Conservation (phyloP, 2,113 vertebrate genomes). For the human (Homo sapiens) region DNA sequence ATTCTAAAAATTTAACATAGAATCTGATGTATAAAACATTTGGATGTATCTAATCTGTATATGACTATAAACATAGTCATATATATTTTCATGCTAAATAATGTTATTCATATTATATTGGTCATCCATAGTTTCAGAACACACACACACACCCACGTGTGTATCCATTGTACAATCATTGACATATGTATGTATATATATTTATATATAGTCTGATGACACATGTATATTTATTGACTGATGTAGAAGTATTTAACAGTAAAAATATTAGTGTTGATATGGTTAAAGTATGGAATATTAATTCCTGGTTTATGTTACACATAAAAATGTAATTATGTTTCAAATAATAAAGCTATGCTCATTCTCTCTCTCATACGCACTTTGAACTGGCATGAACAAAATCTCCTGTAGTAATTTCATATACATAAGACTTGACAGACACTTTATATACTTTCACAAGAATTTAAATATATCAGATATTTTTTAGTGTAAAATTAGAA, state of each 20-base stretch:
- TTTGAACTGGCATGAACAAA: background rate
- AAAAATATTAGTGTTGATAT: background rate
- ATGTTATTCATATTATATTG: background rate
- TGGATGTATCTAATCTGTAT: background rate
- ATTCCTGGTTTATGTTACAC: background rate
- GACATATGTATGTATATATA: background rate
- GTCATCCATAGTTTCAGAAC: background rate
- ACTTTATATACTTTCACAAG: background rate
- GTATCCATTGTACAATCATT: background rate
- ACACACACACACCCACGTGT: accelerated
- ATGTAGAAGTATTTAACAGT: background rate
- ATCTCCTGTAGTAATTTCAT: background rate
- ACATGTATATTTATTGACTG: background rate
- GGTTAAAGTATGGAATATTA: background rate
- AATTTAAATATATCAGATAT: background rate
- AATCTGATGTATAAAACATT: background rate
- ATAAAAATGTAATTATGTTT: background rate
- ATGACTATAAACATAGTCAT: background rate
- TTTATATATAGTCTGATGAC: background rate
- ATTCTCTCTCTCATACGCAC: background rate
- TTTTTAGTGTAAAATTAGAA: background rate
- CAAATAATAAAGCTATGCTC: too few species aligned
- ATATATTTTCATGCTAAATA: background rate
- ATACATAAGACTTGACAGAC: background rate
- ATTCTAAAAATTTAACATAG: background rate